Evolutionary conservation across 2,113 vertebrate genomes (phyloP), one percentile per base, ranked within the genome.

Genomic region (Acinonyx jubatus): DNA sequence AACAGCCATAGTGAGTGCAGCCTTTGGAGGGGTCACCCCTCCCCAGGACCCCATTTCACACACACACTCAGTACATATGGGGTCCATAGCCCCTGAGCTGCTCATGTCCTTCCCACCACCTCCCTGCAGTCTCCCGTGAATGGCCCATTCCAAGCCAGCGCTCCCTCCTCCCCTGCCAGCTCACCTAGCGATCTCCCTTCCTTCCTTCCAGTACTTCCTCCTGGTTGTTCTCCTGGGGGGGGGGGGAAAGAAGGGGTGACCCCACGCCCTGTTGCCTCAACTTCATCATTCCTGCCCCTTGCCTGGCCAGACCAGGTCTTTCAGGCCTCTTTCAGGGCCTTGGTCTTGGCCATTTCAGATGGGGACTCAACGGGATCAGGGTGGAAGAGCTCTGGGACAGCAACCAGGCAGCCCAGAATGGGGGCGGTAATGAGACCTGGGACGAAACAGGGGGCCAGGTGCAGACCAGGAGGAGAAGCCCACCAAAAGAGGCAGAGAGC

Each of bases 131-230:
- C 5, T 76, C 89, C 38, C 83, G 29, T 7, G 21, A 50, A 2
- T 3, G n/a, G 73, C 36, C 69, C 89, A 55, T 74, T 48, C 82
- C 83, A 82, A 45, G 68, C 11, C 91, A 88, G 81, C 10, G 0
- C 55, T 31, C 94, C 94, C 96, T 74, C 87, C 84, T 96, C 91
- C 97, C 96, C 52, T 12, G 92, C 55, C 96, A 90, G 98, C 98
- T 98, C 98, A 98, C 98, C 97, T n/a, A 85, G 96, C 95, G 80
- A 97, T 98, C 91, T 98, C 98, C 97, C 97, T 98, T 97, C 97
- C 97, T 96, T 98, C 97, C 91, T 98, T 98, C 98, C 97, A 98
- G 98, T 98, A 98, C 79, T 97, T 98, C 95, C 92, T 98, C 81
- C 96, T 96, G 95, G 90, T 94, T 73, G 97, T 69, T 96, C 90